Percentiles rank a stretch among this genome's conserved stretches.
These are phyloP conservation scores for Rhadinocentrus ornatus DNA, from an alignment of 2,797 vertebrate species.

Conservation along the genomic window DNA sequence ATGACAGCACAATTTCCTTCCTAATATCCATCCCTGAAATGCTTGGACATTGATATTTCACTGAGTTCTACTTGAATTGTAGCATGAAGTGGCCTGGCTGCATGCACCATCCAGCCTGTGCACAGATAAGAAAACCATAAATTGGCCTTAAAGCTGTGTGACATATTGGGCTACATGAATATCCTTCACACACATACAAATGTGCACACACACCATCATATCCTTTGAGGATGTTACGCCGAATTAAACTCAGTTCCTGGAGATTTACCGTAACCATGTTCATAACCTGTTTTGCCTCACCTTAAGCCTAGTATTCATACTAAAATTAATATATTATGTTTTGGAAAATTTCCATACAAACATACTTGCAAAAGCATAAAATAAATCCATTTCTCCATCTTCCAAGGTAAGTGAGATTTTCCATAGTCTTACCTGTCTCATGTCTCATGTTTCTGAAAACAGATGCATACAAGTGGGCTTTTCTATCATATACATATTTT, in stretches of 20 bases:
- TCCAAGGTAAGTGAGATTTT: constrained; percentile 77
- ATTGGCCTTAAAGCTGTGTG: constrained; percentile 17
- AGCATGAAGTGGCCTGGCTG: not conserved
- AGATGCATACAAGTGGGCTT: constrained; percentile 16
- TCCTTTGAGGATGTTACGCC: not conserved
- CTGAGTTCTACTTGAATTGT: not conserved
- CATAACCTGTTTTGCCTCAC: not conserved
- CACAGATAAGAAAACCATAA: constrained; percentile 7
- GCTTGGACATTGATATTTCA: not conserved
- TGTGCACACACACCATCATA: not conserved
- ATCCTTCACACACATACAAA: not conserved
- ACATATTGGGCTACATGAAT: constrained; percentile 6
- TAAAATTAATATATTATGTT: constrained; percentile 9
- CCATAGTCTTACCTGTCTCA: constrained; percentile 11
- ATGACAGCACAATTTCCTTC: not conserved
- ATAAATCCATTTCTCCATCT: constrained; percentile 37
- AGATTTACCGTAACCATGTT: constrained; percentile 7
- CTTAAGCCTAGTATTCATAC: constrained; percentile 6
- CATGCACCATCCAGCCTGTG: not conserved
- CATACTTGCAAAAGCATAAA: constrained; percentile 17
- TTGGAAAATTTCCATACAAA: not conserved
- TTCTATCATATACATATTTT: constrained; percentile 17
- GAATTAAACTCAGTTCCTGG: constrained; percentile 4
- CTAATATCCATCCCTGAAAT: not conserved
- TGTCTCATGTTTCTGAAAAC: constrained; percentile 20